Conservation (phyloP, 1,140 invertebrate genomes). For the Coenobita brevimanus region DNA sequence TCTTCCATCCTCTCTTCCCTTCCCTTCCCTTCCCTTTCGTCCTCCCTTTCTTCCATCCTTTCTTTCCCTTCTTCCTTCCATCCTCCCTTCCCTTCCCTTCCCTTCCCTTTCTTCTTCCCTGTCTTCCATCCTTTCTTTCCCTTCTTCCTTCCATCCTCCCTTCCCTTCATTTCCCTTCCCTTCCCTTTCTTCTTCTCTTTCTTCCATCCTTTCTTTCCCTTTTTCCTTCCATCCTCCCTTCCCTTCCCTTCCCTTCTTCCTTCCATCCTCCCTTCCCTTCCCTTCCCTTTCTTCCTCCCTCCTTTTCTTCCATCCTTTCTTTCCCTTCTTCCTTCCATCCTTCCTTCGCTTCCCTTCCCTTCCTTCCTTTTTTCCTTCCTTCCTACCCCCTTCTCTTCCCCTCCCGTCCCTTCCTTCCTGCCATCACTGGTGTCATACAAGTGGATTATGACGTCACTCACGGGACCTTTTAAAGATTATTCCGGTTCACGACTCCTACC, state of each 20-base stretch:
- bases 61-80: too few species aligned
- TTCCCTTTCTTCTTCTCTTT: not conserved
- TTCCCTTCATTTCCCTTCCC: too few species aligned
- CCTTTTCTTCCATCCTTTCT: not conserved
- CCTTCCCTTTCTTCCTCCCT: not conserved
- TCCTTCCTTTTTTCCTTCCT: not conserved
- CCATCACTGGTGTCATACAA: not conserved
- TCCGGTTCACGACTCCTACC: not conserved
- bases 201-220: not conserved
- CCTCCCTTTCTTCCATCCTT: too few species aligned
- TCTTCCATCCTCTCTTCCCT: too few species aligned
- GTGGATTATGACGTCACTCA: not conserved
- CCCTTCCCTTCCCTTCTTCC: constrained; percentile 14
- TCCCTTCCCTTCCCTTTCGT: too few species aligned
- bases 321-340: not conserved
- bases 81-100: too few species aligned
- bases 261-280: not conserved
- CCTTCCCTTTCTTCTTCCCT: too few species aligned
- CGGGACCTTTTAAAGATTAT: not conserved
- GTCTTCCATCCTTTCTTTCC: too few species aligned
- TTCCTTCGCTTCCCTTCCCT: not conserved
- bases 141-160: too few species aligned
- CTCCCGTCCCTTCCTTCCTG: not conserved
- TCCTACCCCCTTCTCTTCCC: not conserved
- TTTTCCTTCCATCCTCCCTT: constrained; percentile 14